These are phyloP conservation scores for Drosophila simulans DNA, from an alignment of 1,140 invertebrate species.

Conservation along the genomic window DNA sequence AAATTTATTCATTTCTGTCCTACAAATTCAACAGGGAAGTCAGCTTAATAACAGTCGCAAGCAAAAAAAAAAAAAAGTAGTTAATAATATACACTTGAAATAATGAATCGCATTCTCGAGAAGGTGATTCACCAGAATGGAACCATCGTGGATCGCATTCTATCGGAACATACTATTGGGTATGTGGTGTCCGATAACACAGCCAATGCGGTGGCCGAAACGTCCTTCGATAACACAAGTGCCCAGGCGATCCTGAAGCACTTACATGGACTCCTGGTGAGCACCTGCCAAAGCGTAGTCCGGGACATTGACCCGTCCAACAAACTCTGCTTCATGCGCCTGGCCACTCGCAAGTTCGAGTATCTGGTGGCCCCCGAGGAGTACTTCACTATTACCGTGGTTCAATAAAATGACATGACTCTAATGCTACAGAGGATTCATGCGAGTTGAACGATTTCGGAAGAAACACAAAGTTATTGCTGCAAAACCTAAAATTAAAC, in stretches of 20 bases:
- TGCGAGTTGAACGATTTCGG: neutral
- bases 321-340: constrained; percentile 60
- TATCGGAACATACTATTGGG: constrained; percentile 58
- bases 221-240: constrained; percentile 75
- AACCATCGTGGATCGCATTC: constrained; percentile 63
- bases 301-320: constrained; percentile 74
- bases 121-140: constrained; percentile 55
- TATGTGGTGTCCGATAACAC: constrained; percentile 71
- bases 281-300: constrained; percentile 58
- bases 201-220: constrained; percentile 52
- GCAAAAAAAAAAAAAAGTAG: neutral
- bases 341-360: constrained; percentile 75
- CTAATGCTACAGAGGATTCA: neutral
- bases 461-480: neutral
- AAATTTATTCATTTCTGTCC: neutral
- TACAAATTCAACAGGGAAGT: neutral
- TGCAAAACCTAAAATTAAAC: neutral
- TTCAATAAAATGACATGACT: constrained; percentile 49
- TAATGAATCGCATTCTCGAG: constrained; percentile 67
- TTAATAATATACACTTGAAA: no score
- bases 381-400: constrained; percentile 74
- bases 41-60: neutral
- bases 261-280: constrained; percentile 47
- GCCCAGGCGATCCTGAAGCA: constrained; percentile 74
- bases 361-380: constrained; percentile 76